Conservation (phyloP, 2,888 invertebrate genomes). For the Apomyelois bistriatella region DNA sequence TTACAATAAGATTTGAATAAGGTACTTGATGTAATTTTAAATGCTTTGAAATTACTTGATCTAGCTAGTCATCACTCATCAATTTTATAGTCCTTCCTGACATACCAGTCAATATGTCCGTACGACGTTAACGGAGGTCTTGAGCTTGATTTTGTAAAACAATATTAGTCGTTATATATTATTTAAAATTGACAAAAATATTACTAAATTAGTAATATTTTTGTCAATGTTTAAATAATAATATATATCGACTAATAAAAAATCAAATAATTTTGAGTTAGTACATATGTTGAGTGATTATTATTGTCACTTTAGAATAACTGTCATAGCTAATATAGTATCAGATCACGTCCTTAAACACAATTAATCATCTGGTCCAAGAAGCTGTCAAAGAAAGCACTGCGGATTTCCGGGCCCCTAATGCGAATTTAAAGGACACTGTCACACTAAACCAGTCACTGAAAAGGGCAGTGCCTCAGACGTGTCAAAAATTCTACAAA, state of each 20-base stretch:
- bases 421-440: conserved; percentile 67
- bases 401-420: conserved; percentile 32
- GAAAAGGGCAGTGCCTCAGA: conserved; percentile 64
- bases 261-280: background rate
- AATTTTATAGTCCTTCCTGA: no score
- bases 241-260: no score
- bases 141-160: no score
- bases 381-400: background rate
- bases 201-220: no score
- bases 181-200: no score
- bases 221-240: no score
- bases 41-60: no score
- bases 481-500: conserved; percentile 78
- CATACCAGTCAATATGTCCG: no score
- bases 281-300: background rate
- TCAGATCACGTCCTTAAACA: background rate
- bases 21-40: background rate
- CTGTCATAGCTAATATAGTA: background rate
- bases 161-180: no score
- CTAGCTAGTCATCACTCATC: no score
- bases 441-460: conserved; percentile 66
- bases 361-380: background rate
- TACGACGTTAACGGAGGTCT: no score
- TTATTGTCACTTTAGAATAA: background rate
- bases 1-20: background rate